These are phyloP conservation scores for Paradisaea rubra DNA, from an alignment of 2,113 vertebrate genomes.

Conservation along the genomic window DNA sequence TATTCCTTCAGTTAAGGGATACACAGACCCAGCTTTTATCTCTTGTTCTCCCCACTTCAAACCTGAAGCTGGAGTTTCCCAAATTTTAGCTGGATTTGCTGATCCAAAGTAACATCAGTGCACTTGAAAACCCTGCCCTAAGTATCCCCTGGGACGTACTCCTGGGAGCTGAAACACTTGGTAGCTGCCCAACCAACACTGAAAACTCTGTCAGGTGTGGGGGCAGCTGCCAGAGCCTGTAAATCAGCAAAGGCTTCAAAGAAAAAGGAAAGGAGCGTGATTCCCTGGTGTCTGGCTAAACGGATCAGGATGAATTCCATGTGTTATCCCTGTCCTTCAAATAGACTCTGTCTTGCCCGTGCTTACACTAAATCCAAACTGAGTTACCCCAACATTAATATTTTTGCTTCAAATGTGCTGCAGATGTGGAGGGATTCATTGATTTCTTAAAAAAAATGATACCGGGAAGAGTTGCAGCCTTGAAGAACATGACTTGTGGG, in stretches of 20 bases:
- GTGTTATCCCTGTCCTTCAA: accelerated
- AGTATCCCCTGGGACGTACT: not conserved
- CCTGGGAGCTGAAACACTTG: not conserved
- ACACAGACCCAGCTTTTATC: accelerated
- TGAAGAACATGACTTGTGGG: accelerated
- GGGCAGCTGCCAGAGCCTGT: not conserved
- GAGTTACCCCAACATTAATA: accelerated
- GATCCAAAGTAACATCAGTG: accelerated
- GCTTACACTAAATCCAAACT: accelerated
- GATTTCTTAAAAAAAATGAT: accelerated
- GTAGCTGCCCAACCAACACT: accelerated
- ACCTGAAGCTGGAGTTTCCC: not conserved
- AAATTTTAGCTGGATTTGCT: not conserved
- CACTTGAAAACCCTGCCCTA: not conserved
- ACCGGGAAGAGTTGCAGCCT: not conserved
- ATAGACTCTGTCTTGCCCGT: not conserved
- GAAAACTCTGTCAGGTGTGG: accelerated
- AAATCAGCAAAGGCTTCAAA: not conserved
- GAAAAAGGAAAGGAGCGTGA: not conserved
- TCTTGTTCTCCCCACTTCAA: not conserved
- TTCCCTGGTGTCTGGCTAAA: not conserved
- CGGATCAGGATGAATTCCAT: accelerated
- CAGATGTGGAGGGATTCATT: not conserved
- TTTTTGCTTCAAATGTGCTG: not conserved
- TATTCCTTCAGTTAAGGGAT: accelerated